A percentile compares a stretch with the other conserved stretches of the same genome.
These are phyloP conservation scores for Nesidiocoris tenuis DNA, from an alignment of 2,888 invertebrate species.

Conservation along the genomic window DNA sequence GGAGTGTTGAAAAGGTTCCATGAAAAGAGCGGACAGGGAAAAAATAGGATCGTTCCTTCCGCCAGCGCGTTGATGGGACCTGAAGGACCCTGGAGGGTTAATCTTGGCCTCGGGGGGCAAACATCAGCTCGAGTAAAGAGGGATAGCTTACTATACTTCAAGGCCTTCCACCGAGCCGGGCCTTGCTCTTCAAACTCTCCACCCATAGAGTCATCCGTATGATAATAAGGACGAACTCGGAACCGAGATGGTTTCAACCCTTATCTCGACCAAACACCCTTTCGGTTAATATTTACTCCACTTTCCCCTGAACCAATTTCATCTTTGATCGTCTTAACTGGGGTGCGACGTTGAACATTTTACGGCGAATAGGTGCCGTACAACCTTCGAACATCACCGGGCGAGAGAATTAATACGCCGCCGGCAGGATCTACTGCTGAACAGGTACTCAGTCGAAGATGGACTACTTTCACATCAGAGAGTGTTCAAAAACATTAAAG, in stretches of 20 bases:
- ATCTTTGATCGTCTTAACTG: too few relatives aligned
- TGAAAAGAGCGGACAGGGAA: neutral
- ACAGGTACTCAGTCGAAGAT: too few relatives aligned
- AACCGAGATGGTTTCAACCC: neutral
- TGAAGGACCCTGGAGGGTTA: constrained; percentile 34
- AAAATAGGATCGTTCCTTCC: constrained; percentile 8
- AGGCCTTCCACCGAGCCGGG: neutral
- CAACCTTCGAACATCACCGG: too few relatives aligned
- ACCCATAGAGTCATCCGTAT: neutral
- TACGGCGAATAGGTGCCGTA: too few relatives aligned
- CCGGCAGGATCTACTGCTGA: too few relatives aligned
- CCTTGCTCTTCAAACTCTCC: too few relatives aligned
- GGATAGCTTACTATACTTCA: neutral
- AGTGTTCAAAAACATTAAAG: too few relatives aligned
- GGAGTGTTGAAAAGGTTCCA: neutral
- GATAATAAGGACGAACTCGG: neutral
- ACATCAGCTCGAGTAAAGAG: constrained; percentile 5
- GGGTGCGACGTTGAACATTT: too few relatives aligned
- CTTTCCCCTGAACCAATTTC: neutral
- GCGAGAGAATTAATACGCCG: too few relatives aligned
- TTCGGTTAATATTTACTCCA: neutral
- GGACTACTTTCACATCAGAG: too few relatives aligned
- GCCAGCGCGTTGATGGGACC: constrained; percentile 26
- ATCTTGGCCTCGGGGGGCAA: constrained; percentile 30
- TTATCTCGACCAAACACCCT: neutral